A percentile compares a stretch with the other conserved stretches of the same genome.
Conservation (phyloP, 2,888 invertebrate genomes). For the Xestoiulus laeticollis region DNA sequence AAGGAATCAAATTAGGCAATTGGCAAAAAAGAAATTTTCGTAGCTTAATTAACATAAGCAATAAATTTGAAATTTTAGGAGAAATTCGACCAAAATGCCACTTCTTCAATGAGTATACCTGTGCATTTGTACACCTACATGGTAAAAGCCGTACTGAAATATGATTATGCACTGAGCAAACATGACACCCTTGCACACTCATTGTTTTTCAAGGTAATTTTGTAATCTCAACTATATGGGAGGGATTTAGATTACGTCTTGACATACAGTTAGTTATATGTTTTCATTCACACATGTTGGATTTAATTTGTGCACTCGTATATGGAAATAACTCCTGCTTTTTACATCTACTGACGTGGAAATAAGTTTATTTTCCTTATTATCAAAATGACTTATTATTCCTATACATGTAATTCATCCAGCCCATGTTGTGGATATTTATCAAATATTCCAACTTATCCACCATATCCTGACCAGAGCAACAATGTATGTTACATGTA, state of each 20-base stretch:
- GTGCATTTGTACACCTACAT: no score
- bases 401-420: neutral
- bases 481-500: neutral
- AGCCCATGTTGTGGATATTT: neutral
- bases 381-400: neutral
- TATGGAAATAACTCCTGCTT: neutral
- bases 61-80: no score
- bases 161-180: no score
- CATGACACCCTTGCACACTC: no score
- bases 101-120: no score
- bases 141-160: no score
- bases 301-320: neutral
- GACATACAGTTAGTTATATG: neutral
- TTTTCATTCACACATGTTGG: neutral
- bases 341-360: neutral
- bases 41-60: no score
- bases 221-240: neutral
- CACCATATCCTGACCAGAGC: neutral
- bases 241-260: neutral
- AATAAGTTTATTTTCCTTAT: no score
- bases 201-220: neutral
- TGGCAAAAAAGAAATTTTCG: no score
- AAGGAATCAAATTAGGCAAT: no score
- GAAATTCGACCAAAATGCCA: no score
- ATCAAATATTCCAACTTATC: neutral